Evolutionary conservation across 1,140 invertebrate genomes (phyloP).

Genomic region (Eriosoma lanigerum): DNA sequence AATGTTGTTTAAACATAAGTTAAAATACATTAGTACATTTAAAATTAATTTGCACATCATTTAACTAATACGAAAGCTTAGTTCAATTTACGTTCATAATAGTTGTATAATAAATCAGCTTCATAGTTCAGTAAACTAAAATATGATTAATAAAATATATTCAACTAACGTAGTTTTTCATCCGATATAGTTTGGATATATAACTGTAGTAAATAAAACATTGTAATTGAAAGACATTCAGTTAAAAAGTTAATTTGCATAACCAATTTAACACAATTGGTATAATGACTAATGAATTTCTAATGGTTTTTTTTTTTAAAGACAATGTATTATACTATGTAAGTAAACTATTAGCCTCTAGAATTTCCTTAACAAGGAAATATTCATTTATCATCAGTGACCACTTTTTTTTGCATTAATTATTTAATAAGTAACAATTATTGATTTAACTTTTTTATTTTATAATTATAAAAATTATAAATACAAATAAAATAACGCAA

Average conservation of each 20-base stretch:
- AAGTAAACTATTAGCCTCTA: neutral
- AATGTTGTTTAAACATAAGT: too few species aligned
- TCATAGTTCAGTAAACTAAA: too few species aligned
- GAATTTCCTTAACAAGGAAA: neutral
- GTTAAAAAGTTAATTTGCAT: slow-evolving; percentile 18
- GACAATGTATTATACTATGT: neutral
- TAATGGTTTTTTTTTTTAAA: slow-evolving; percentile 1
- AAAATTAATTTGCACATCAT: too few species aligned
- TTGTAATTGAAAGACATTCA: neutral
- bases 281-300: slow-evolving; percentile 18
- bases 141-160: too few species aligned
- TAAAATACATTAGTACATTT: too few species aligned
- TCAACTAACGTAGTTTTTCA: neutral
- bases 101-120: too few species aligned
- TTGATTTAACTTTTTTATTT: too few species aligned
- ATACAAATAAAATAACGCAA: too few species aligned
- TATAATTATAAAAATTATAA: too few species aligned
- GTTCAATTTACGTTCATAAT: too few species aligned
- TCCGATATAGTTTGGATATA: neutral
- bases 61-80: too few species aligned
- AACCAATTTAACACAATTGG: slow-evolving; percentile 38
- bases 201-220: neutral
- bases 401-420: neutral
- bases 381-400: slow-evolving; percentile 6
- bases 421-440: too few species aligned